Evolutionary conservation across 2,113 vertebrate species (phyloP).

Genomic region (Rhinopomastus cyanomelas): DNA sequence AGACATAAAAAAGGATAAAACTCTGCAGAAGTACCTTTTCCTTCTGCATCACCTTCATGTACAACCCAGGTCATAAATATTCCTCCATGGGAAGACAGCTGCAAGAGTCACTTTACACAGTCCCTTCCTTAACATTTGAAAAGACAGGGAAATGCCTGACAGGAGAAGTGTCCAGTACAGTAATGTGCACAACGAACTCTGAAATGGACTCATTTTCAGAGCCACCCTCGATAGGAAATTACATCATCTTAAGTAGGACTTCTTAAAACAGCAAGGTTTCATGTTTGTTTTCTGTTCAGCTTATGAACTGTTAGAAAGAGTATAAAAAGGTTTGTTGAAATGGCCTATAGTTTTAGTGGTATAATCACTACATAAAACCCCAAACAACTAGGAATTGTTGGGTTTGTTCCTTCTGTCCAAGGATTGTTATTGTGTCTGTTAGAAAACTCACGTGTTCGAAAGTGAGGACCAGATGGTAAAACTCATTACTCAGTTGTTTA

Average conservation of each 20-base stretch:
- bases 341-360: background rate
- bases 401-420: background rate
- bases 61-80: background rate
- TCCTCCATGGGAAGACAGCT: background rate
- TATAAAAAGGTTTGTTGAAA: background rate
- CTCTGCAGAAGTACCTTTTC: background rate
- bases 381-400: background rate
- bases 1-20: background rate
- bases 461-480: background rate
- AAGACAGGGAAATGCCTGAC: background rate
- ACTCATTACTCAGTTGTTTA: background rate
- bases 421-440: background rate
- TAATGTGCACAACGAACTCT: background rate
- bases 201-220: background rate
- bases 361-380: accelerated
- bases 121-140: background rate
- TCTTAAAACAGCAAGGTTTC: background rate
- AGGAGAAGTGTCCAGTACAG: background rate
- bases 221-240: background rate
- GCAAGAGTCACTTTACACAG: background rate
- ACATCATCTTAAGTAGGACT: background rate
- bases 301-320: background rate
- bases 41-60: background rate
- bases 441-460: background rate
- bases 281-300: background rate